Percentiles rank a stretch among this genome's conserved stretches.
phyloP scores from a whole-genome alignment of 2,888 invertebrate genomes.

The Elmis aenea region DNA sequence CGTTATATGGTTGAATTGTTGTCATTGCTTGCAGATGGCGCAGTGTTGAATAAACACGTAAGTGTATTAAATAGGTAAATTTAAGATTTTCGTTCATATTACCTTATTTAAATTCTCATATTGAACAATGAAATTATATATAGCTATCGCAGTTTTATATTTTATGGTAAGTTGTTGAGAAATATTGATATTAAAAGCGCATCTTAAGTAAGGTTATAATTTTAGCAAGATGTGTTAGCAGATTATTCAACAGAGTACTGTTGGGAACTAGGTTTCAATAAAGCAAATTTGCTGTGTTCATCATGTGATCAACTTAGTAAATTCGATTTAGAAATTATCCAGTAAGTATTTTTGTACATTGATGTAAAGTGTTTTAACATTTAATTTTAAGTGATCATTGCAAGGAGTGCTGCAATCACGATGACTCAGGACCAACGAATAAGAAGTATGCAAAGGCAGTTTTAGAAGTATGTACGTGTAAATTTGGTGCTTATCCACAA shows the following conservation, averaged over 20 bases:
- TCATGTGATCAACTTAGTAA: slow-evolving; percentile 81
- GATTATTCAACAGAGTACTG: slow-evolving; percentile 75
- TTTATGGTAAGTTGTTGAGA: too few relatives aligned
- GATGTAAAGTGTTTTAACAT: background rate
- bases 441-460: slow-evolving; percentile 87
- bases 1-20: too few relatives aligned
- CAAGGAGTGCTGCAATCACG: slow-evolving; percentile 74
- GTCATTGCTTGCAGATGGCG: too few relatives aligned
- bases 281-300: slow-evolving; percentile 79
- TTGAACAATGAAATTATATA: too few relatives aligned
- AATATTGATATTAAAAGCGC: too few relatives aligned
- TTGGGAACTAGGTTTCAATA: slow-evolving; percentile 77
- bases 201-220: slow-evolving; percentile 3
- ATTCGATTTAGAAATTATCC: slow-evolving; percentile 63
- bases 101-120: too few relatives aligned
- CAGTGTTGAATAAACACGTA: too few relatives aligned
- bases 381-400: slow-evolving; percentile 56
- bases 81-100: too few relatives aligned
- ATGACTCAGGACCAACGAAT: slow-evolving; percentile 58
- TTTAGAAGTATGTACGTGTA: slow-evolving; percentile 96
- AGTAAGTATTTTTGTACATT: slow-evolving; percentile 45
- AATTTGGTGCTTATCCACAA: slow-evolving; percentile 96
- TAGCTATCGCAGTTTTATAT: too few relatives aligned
- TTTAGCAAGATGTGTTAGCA: too few relatives aligned
- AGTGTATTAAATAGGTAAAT: too few relatives aligned